Evolutionary conservation across 1,140 invertebrate species (phyloP), one percentile per base, ranked within the genome.

Genomic region (Drosophila ohnishii): DNA sequence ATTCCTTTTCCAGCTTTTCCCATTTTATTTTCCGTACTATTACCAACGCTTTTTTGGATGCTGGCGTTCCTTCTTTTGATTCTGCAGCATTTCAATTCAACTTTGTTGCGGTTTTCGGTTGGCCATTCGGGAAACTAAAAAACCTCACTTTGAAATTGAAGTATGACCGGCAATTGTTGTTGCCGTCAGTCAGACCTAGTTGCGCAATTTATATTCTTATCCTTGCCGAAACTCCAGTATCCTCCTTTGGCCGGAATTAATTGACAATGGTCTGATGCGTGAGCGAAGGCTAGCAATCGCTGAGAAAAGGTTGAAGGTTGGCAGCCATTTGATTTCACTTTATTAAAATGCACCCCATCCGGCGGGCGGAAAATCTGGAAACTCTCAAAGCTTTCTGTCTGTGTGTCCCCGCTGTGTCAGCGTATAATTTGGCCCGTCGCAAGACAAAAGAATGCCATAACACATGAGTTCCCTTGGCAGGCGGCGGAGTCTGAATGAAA

Each of bases 31-130:
- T 40, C 19, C 14, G 3, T 56, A 14, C 40, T 34, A 55, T 25
- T 61, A 72, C 25, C 48, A 48, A 37, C 19, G 37, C 4, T 39
- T n/a, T 64, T 64, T 61, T 48, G 14, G 8, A 13, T 19, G 34
- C 28, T 16, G 28, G 28, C 34, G 13, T 37, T 55, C 34, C 40
- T 47, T 62, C 72, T 61, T 45, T 73, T 56, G 44, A 50, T 35
- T 42, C 32, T 74, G 19, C 39, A 57, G 37, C 51, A 66, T 47
- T 70, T 75, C 62, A 42, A 67, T 76, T 60, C 35, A 56, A 60
- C 72, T 76, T 76, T 76, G 74, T 55, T 76, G 72, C 47, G 73
- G 73, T 75, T 75, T 75, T 60, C 16, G 72, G 72, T 59, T 67
- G 40, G 16, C 63, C 73, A 55, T 56, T 76, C 56, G 3, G 14